Conservation (phyloP, 2,113 vertebrate species). For the Ariopsis seemanni region DNA sequence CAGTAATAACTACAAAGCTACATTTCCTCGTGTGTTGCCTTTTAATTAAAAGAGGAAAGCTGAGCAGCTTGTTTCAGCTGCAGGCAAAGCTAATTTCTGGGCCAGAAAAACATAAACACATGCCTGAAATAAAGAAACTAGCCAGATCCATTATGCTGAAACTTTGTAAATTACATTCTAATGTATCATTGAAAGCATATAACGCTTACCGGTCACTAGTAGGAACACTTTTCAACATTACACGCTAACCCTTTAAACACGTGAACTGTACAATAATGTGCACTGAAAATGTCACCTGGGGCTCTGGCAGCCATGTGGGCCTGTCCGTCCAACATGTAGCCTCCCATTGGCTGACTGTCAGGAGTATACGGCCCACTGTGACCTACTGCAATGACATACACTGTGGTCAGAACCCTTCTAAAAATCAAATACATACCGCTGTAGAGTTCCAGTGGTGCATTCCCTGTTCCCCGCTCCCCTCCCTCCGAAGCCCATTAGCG, state of each 20-base stretch:
- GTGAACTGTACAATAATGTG: background rate
- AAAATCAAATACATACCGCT: slow-evolving; percentile 8
- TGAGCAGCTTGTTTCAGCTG: background rate
- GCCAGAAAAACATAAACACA: background rate
- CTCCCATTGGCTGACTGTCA: slow-evolving; percentile 86
- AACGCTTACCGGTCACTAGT: too few relatives aligned
- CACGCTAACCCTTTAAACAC: background rate
- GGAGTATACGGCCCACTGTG: slow-evolving; percentile 88
- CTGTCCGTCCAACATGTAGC: slow-evolving; percentile 89
- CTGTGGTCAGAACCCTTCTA: background rate
- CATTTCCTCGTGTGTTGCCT: background rate
- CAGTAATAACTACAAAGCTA: background rate
- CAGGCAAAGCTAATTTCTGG: background rate
- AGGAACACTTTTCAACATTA: background rate
- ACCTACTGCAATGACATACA: slow-evolving; percentile 74
- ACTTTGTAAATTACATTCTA: background rate
- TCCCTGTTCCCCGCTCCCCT: slow-evolving; percentile 72
- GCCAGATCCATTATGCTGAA: background rate
- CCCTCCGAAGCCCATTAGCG: slow-evolving; percentile 18
- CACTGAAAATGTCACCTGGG: slow-evolving; percentile 70
- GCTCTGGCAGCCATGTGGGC: slow-evolving; percentile 91
- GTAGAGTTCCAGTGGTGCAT: slow-evolving; percentile 57
- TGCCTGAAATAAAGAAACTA: background rate
- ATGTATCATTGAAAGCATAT: background rate
- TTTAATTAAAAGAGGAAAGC: background rate